Percentiles rank a stretch among this genome's conserved stretches.
Conservation (phyloP, 2,113 vertebrate genomes). For the Brachyhypopomus gauderio region DNA sequence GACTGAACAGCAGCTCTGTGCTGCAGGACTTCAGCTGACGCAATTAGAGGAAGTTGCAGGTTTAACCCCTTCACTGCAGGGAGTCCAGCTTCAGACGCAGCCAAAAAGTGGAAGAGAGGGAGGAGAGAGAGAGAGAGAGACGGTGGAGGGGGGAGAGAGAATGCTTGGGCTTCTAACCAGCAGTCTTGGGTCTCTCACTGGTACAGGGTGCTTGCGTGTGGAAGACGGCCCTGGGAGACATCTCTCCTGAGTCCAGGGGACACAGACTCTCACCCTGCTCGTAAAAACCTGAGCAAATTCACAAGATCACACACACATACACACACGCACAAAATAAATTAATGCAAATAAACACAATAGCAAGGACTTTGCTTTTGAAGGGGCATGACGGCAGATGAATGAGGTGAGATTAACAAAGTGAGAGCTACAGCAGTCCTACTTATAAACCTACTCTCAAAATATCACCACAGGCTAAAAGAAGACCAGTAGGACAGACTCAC, state of each 20-base stretch:
- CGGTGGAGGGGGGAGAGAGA: not conserved
- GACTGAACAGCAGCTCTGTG: conserved; percentile 44
- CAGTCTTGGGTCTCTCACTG: conserved; percentile 74
- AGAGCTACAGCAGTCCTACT: too few species aligned
- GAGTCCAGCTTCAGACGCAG: not conserved
- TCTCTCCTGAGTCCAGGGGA: conserved; percentile 66
- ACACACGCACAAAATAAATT: not conserved
- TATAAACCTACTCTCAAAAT: too few species aligned
- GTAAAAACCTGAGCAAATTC: conserved; percentile 65
- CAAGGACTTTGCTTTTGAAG: not conserved
- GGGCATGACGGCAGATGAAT: not conserved
- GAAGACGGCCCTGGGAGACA: conserved; percentile 64
- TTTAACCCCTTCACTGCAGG: conserved; percentile 43
- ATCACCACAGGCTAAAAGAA: too few species aligned
- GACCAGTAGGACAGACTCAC: too few species aligned
- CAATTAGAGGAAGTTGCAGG: conserved; percentile 19
- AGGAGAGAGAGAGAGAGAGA: not conserved
- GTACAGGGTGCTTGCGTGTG: conserved; percentile 64
- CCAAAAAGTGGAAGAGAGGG: too few species aligned
- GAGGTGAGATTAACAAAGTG: not conserved
- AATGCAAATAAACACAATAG: not conserved
- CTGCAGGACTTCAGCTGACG: conserved; percentile 32
- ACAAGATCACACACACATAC: not conserved
- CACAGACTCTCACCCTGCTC: conserved; percentile 64
- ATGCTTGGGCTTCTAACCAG: conserved; percentile 65